Evolutionary conservation across 2,797 vertebrate species (phyloP).

Genomic region (Clarias fuscus): DNA sequence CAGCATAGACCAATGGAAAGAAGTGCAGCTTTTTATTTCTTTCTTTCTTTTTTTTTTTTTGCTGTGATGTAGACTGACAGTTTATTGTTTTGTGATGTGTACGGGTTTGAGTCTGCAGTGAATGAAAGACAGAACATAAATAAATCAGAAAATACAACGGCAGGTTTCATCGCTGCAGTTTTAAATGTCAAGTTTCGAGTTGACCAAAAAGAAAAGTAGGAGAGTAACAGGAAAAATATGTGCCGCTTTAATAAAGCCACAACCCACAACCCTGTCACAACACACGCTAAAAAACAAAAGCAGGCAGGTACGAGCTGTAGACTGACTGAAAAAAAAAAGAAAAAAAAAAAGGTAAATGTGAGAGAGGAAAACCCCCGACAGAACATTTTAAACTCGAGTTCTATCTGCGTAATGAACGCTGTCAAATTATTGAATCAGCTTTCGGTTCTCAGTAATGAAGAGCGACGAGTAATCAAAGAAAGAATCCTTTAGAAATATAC

Average conservation of each 20-base stretch:
- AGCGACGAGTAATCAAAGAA: no score
- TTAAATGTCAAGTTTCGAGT: constrained; percentile 57
- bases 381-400: neutral
- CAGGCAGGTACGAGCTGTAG: neutral
- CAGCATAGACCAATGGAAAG: neutral
- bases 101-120: neutral
- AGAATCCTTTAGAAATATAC: no score
- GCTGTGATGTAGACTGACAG: neutral
- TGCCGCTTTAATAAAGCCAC: constrained; percentile 54
- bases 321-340: neutral
- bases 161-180: neutral
- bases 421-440: neutral
- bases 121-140: neutral
- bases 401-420: neutral
- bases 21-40: neutral
- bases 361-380: neutral
- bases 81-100: neutral
- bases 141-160: neutral
- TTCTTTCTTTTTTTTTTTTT: neutral
- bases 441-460: neutral
- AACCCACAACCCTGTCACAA: constrained; percentile 46
- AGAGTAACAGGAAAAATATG: constrained; percentile 11
- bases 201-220: constrained; percentile 40
- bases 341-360: neutral
- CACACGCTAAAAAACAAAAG: constrained; percentile 1